Conservation (phyloP, 2,797 vertebrate genomes). For the Esox masquinongy region DNA sequence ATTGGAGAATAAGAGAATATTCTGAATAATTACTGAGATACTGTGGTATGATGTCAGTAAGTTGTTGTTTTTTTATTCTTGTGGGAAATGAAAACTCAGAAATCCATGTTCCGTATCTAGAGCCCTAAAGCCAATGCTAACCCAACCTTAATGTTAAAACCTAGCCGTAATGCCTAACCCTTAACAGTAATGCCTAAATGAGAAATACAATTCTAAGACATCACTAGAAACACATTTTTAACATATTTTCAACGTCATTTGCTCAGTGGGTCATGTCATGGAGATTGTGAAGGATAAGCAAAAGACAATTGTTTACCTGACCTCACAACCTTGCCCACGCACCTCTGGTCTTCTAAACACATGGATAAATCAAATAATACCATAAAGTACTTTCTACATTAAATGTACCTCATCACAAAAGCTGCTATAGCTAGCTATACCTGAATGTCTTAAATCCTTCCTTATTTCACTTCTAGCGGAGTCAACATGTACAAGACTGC, state of each 20-base stretch:
- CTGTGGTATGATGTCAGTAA: slow-evolving; percentile 60
- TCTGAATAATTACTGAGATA: slow-evolving; percentile 51
- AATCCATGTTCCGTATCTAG: too few species aligned
- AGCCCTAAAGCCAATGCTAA: too few species aligned
- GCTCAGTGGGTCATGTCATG: neutral
- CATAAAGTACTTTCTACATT: too few species aligned
- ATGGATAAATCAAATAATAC: neutral
- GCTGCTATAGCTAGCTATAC: neutral
- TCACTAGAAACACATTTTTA: too few species aligned
- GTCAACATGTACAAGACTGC: slow-evolving; percentile 25
- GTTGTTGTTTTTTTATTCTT: slow-evolving; percentile 32
- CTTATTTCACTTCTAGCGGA: slow-evolving; percentile 2
- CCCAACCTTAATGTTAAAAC: too few species aligned
- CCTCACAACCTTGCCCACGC: neutral
- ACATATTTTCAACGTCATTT: too few species aligned
- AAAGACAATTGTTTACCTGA: slow-evolving; percentile 19
- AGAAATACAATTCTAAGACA: too few species aligned
- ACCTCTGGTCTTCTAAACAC: neutral
- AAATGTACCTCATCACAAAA: slow-evolving; percentile 11
- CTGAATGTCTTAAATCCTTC: neutral
- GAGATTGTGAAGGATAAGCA: slow-evolving; percentile 33
- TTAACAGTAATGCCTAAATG: too few species aligned
- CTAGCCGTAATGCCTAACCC: too few species aligned
- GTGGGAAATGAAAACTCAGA: too few species aligned
- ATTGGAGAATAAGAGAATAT: slow-evolving; percentile 57